A percentile compares a stretch with the other conserved stretches of the same genome.
phyloP scores from a whole-genome alignment of 1,140 invertebrate species.

The Papilio machaon region DNA sequence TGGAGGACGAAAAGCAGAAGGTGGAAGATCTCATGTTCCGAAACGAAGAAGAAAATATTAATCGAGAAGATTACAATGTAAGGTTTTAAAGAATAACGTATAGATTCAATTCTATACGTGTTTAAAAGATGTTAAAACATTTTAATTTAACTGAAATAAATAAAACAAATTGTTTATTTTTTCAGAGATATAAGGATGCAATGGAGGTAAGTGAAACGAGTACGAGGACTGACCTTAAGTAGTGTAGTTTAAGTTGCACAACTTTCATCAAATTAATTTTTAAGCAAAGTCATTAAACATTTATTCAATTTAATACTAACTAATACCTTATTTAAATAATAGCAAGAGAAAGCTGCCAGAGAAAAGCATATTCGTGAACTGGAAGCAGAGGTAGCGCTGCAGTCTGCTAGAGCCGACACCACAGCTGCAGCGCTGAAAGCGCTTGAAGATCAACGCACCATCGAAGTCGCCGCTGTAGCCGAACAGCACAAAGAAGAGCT shows the following conservation, averaged over 20 bases:
- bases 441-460: constrained; percentile 68
- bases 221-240: too few species aligned
- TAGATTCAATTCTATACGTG: neutral
- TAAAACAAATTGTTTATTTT: constrained; percentile 52
- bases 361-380: constrained; percentile 71
- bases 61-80: constrained; percentile 80
- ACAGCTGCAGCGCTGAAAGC: constrained; percentile 74
- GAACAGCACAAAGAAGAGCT: constrained; percentile 78
- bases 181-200: constrained; percentile 80
- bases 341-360: constrained; percentile 68
- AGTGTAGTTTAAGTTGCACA: too few species aligned
- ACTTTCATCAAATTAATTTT: neutral
- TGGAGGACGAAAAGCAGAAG: constrained; percentile 94
- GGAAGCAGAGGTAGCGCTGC: constrained; percentile 76
- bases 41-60: constrained; percentile 92
- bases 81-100: constrained; percentile 37
- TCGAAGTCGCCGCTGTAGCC: constrained; percentile 61
- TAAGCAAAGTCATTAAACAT: neutral
- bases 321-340: neutral
- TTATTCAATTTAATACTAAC: neutral
- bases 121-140: neutral
- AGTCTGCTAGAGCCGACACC: constrained; percentile 77
- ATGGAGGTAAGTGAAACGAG: constrained; percentile 85
- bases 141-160: neutral
- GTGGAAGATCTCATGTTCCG: constrained; percentile 96